Conservation (phyloP, 2,888 invertebrate genomes). For the Xestia xanthographa region DNA sequence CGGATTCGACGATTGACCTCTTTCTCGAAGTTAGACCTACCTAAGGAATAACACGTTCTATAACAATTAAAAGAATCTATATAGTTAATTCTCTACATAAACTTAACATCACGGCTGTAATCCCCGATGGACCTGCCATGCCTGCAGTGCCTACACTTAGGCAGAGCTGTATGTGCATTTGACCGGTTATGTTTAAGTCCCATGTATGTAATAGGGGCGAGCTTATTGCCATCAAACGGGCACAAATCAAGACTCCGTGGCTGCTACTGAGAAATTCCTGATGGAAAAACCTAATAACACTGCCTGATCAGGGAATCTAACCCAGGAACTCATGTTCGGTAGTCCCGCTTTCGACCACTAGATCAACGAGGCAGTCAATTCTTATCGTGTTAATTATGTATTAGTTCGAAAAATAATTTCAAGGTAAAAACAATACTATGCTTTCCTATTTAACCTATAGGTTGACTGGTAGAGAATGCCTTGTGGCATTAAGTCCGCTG, state of each 20-base stretch:
- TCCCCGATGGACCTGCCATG: neutral
- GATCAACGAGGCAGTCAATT: neutral
- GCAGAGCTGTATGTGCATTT: too few relatives aligned
- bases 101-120: neutral
- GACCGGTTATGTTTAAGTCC: neutral
- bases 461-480: too few relatives aligned
- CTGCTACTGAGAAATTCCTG: neutral
- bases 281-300: neutral
- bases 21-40: too few relatives aligned
- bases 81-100: neutral
- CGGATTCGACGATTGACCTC: too few relatives aligned
- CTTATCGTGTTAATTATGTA: neutral
- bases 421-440: too few relatives aligned
- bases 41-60: neutral
- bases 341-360: neutral
- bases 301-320: neutral
- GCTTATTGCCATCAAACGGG: neutral
- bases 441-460: too few relatives aligned
- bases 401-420: neutral
- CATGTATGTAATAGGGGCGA: neutral
- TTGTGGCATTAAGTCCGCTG: too few relatives aligned
- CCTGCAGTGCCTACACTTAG: neutral
- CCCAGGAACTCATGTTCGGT: neutral
- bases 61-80: neutral
- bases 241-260: neutral